A percentile compares a stretch with the other conserved stretches of the same genome.
Evolutionary conservation across 2,888 invertebrate species (phyloP).

Genomic region (Miltochrista miniata): DNA sequence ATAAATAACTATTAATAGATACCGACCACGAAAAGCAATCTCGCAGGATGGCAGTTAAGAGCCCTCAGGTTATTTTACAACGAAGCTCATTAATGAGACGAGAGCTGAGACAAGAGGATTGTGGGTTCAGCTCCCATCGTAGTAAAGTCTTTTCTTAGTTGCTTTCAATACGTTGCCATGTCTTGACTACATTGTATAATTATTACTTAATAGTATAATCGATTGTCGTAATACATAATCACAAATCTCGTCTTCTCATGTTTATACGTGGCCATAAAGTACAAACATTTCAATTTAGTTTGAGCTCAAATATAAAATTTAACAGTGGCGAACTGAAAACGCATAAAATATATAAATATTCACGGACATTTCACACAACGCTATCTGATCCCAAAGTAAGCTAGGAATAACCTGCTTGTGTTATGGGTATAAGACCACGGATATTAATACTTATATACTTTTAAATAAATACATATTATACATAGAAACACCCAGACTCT

Average conservation of each 20-base stretch:
- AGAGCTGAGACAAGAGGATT: constrained; percentile 43
- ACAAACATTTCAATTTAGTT: constrained; percentile 21
- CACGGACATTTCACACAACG: too few relatives aligned
- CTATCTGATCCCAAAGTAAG: too few relatives aligned
- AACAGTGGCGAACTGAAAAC: too few relatives aligned
- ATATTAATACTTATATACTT: too few relatives aligned
- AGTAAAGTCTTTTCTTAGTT: constrained; percentile 52
- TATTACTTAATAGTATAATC: constrained; percentile 70
- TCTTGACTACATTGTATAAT: constrained; percentile 62
- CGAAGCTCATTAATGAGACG: constrained; percentile 72
- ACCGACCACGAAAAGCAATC: constrained; percentile 79
- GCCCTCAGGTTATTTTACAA: constrained; percentile 75
- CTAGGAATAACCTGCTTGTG: too few relatives aligned
- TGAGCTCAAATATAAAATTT: neutral
- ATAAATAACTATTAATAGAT: constrained; percentile 78
- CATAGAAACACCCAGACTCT: too few relatives aligned
- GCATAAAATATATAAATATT: too few relatives aligned
- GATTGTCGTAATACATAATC: constrained; percentile 43
- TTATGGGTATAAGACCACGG: too few relatives aligned
- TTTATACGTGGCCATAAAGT: constrained; percentile 30
- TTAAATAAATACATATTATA: too few relatives aligned
- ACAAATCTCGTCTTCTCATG: constrained; percentile 30
- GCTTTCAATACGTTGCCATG: constrained; percentile 15
- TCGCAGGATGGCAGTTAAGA: constrained; percentile 75
- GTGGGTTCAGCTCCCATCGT: constrained; percentile 43